phyloP scores from a whole-genome alignment of 2,113 vertebrate genomes.

The Hippocampus abdominalis region DNA sequence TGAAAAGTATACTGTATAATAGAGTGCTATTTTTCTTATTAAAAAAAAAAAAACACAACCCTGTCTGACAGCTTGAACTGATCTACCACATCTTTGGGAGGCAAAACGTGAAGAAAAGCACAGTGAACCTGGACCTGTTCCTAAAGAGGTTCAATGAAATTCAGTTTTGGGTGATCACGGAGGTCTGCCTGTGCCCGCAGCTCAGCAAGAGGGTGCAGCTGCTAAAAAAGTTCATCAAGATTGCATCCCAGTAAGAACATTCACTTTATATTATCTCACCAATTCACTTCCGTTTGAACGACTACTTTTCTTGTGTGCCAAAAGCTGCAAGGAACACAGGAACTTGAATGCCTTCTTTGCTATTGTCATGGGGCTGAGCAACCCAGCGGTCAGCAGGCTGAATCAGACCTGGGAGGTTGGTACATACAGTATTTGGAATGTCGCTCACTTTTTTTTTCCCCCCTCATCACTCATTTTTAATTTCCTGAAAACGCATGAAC shows the following conservation, averaged over 20 bases:
- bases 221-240: slow-evolving; percentile 98
- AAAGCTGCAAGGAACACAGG: slow-evolving; percentile 95
- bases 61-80: slow-evolving; percentile 82
- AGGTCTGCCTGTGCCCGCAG: slow-evolving; percentile 91
- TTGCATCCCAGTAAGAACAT: slow-evolving; percentile 90
- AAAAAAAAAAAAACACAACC: too few species aligned
- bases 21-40: too few species aligned
- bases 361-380: slow-evolving; percentile 93
- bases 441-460: background rate
- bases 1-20: background rate
- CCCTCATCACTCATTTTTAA: background rate
- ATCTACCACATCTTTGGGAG: slow-evolving; percentile 96
- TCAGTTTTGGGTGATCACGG: slow-evolving; percentile 96
- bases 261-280: background rate
- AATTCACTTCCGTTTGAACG: background rate
- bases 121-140: slow-evolving; percentile 96
- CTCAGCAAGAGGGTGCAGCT: slow-evolving; percentile 97
- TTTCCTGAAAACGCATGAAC: background rate
- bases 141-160: slow-evolving; percentile 96
- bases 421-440: slow-evolving; percentile 1
- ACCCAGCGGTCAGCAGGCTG: slow-evolving; percentile 93
- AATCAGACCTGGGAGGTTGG: slow-evolving; percentile 96
- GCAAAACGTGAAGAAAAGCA: slow-evolving; percentile 91
- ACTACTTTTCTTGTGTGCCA: slow-evolving; percentile 44
- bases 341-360: slow-evolving; percentile 97